Evolutionary conservation across 2,113 vertebrate genomes (phyloP).

Genomic region (Lethenteron camtschaticum): DNA sequence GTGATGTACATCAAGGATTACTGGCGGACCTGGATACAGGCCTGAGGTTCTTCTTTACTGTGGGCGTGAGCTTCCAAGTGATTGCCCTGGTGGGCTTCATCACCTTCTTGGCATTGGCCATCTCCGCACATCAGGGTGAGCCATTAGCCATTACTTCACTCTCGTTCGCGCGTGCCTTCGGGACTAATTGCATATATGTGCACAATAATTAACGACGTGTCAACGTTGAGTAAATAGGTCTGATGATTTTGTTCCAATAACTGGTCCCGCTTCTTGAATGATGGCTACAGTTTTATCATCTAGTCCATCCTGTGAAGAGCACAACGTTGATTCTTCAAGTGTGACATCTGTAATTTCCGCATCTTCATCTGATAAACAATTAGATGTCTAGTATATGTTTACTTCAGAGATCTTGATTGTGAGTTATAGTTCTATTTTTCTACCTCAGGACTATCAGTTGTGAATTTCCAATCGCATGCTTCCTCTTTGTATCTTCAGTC

Average conservation of each 20-base stretch:
- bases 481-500: too few relatives aligned
- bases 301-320: not conserved
- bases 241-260: constrained; percentile 8
- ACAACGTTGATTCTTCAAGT: not conserved
- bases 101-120: constrained; percentile 43
- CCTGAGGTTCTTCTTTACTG: constrained; percentile 53
- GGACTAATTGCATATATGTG: not conserved
- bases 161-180: not conserved
- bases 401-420: too few relatives aligned
- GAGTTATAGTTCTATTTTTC: too few relatives aligned
- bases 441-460: too few relatives aligned
- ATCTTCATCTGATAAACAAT: too few relatives aligned
- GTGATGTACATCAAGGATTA: constrained; percentile 87
- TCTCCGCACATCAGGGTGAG: constrained; percentile 53
- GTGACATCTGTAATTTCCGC: too few relatives aligned
- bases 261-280: not conserved
- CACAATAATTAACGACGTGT: not conserved
- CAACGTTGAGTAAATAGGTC: not conserved
- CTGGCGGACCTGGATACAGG: constrained; percentile 87
- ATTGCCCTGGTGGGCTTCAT: constrained; percentile 42
- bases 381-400: too few relatives aligned
- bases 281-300: not conserved
- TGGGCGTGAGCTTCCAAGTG: constrained; percentile 40
- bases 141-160: not conserved
- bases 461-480: too few relatives aligned